Base-by-base conservation (phyloP, 2,113 vertebrate species). In the Dipodomys ordii region DNA sequence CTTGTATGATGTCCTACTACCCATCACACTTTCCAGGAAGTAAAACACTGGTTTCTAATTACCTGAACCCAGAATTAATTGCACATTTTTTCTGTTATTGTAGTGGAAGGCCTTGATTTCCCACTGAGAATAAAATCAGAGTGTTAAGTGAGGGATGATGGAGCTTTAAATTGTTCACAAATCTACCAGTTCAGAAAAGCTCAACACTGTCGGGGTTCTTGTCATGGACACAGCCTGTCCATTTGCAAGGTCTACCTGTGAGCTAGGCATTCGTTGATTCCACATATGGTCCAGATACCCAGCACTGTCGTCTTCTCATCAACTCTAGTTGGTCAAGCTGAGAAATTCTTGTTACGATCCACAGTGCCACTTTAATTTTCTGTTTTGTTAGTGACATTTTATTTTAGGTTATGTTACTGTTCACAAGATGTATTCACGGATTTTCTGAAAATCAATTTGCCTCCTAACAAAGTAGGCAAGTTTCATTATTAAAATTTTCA, bases 401-500 rank as follows among this genome's bases (percentile, higher is more conserved):
- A 49, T 49, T 49, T 11, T 49, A 49, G 39, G 39, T 62, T 27
- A 23, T 23, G 15, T 82, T 44, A 53, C 9, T 57, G 5, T 62
- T 78, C 39, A 39, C 39, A 73, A 27, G 28, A 78, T 11, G 74
- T 32, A 30, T 8, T 62, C 6, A 13, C 3, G 15, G 22, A 27
- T 64, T 94, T 79, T 93, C 25, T 83, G 62, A 87, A 46, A 39
- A 39, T 39, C 5, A 39, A 39, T 39, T 39, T 39, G 39, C 39
- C 39, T 39, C 39, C 39, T 39, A 39, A 39, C 39, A 39, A 39
- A 39, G 39, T 39, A 39, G 39, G 39, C 39, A 39, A 39, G 19
- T 27, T 83, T 88, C 72, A 30, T 74, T 57, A 73, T 46, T 15
- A 71, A 27, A 28, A 77, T 78, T 95, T 91, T 39, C 91, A 35